Evolutionary conservation across 2,113 vertebrate genomes (phyloP).

Genomic region (Lamprotornis superbus): DNA sequence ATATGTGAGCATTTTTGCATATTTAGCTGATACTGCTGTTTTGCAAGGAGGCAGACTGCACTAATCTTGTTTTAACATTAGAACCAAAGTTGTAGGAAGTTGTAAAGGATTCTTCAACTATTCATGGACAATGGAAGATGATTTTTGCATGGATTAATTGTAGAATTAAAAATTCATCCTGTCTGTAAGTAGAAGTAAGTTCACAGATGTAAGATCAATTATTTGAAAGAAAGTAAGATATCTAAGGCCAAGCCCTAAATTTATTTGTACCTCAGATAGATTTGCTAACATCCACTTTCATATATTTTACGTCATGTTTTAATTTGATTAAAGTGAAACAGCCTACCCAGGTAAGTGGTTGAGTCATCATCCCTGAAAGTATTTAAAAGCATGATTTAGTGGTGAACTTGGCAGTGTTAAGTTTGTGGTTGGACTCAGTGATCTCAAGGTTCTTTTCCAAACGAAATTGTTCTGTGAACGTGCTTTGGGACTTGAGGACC

Average conservation of each 20-base stretch:
- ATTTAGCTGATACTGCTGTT: not conserved
- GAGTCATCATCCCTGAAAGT: not conserved
- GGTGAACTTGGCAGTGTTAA: not conserved
- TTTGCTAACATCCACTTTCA: not conserved
- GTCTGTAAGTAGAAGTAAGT: not conserved
- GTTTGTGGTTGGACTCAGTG: not conserved
- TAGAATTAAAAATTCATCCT: not conserved
- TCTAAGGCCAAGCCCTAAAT: not conserved
- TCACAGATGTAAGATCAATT: not conserved
- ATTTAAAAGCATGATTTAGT: not conserved
- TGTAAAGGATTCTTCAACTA: not conserved
- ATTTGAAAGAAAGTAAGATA: not conserved
- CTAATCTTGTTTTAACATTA: not conserved
- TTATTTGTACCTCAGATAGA: not conserved
- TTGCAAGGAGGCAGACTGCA: not conserved
- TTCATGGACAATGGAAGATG: not conserved
- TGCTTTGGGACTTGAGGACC: not conserved
- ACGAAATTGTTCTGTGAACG: not conserved
- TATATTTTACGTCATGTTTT: not conserved
- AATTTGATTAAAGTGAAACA: not conserved
- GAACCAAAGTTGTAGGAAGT: not conserved
- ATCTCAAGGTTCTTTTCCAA: not conserved
- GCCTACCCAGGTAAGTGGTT: not conserved
- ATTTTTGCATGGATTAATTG: not conserved
- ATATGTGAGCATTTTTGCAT: not conserved